phyloP scores from a whole-genome alignment of 2,888 invertebrate genomes.

The Catonia carolina region DNA sequence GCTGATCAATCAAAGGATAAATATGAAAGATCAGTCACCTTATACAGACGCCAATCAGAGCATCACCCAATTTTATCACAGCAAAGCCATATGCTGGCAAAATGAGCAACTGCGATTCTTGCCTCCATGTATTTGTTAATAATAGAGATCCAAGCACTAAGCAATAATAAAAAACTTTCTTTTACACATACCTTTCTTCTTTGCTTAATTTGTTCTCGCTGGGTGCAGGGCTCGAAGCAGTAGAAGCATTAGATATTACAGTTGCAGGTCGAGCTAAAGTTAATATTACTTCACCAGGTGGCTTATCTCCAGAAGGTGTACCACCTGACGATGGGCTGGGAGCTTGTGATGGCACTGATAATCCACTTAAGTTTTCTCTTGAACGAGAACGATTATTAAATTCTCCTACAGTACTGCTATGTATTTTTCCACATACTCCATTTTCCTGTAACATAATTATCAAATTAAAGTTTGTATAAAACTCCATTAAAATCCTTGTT shows the following conservation, averaged over 20 bases:
- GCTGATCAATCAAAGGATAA: no score
- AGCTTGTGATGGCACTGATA: slow-evolving; percentile 27
- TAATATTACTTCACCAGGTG: slow-evolving; percentile 51
- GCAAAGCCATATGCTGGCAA: no score
- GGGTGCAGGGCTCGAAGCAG: slow-evolving; percentile 45
- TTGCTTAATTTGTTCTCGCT: slow-evolving; percentile 51
- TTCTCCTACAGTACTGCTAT: slow-evolving; percentile 34
- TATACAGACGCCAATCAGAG: no score
- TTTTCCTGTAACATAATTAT: slow-evolving; percentile 21
- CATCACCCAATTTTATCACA: no score
- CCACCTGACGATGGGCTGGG: slow-evolving; percentile 10
- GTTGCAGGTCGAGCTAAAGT: slow-evolving; percentile 60
- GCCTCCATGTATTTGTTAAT: no score
- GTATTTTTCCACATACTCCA: slow-evolving; percentile 18
- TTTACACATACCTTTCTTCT: slow-evolving; percentile 47
- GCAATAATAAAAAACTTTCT: no score
- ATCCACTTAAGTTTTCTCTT: slow-evolving; percentile 43
- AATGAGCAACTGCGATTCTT: no score
- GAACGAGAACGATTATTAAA: slow-evolving; percentile 37
- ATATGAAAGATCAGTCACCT: no score
- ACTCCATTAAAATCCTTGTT: no score
- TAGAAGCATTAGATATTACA: slow-evolving; percentile 57
- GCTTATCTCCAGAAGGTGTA: slow-evolving; percentile 38
- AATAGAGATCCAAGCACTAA: no score
- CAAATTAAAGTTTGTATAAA: no score